These are phyloP conservation scores for Mastacembelus armatus DNA, from an alignment of 2,797 vertebrate genomes.

Conservation along the genomic window DNA sequence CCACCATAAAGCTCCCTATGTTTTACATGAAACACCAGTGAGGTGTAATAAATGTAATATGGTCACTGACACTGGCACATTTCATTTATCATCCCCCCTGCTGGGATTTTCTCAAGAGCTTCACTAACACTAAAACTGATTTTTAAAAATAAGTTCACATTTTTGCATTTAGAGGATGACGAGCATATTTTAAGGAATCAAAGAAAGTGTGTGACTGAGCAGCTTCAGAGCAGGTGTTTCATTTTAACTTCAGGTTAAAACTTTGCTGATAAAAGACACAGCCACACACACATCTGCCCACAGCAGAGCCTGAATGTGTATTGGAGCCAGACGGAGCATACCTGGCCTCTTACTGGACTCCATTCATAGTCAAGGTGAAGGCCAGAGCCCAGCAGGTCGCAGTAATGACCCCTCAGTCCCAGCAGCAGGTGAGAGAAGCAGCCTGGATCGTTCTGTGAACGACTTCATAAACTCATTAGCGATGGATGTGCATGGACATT, in stretches of 20 bases:
- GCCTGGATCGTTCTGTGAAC: constrained; percentile 50
- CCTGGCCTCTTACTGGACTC: constrained; percentile 59
- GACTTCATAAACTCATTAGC: constrained; percentile 78
- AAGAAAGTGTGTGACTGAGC: not conserved
- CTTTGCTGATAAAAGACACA: not conserved
- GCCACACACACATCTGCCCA: not conserved
- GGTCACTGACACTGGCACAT: too few relatives aligned
- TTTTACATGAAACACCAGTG: too few relatives aligned
- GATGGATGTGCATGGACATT: constrained; percentile 65
- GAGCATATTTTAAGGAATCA: not conserved
- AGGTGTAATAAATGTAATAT: too few relatives aligned
- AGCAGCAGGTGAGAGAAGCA: constrained; percentile 47
- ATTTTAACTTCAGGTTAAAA: not conserved
- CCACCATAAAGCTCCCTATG: too few relatives aligned
- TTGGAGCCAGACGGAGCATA: constrained; percentile 77
- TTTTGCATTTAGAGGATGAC: not conserved
- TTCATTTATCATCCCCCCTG: too few relatives aligned
- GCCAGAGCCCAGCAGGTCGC: constrained; percentile 52
- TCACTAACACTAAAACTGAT: not conserved
- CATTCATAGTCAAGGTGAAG: constrained; percentile 74
- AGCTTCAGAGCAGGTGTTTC: constrained; percentile 9
- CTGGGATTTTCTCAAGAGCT: too few relatives aligned
- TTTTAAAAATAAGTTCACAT: not conserved
- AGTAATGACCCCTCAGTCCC: constrained; percentile 50
- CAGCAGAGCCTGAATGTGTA: constrained; percentile 62